Evolutionary conservation across 2,797 vertebrate genomes (phyloP).

Genomic region (Limnodromus scolopaceus): DNA sequence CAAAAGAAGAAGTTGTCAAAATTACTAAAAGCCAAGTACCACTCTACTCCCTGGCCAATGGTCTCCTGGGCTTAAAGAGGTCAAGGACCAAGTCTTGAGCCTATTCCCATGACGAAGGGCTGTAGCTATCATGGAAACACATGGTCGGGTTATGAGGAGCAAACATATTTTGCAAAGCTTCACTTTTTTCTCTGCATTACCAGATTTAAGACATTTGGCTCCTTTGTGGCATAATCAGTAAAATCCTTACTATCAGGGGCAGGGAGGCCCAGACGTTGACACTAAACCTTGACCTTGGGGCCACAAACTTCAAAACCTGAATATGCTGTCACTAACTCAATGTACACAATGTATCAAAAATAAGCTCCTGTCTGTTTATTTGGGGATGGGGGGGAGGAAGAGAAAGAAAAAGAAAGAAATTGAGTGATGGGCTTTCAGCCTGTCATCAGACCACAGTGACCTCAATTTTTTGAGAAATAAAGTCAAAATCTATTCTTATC

Average conservation of each 20-base stretch:
- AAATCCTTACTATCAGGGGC: not conserved
- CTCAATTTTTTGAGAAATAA: constrained; percentile 78
- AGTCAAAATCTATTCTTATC: constrained; percentile 74
- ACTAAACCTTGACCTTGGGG: constrained; percentile 70
- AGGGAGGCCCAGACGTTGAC: not conserved
- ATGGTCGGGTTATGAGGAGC: not conserved
- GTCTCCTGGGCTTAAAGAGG: not conserved
- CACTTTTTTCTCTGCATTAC: not conserved
- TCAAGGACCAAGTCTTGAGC: not conserved
- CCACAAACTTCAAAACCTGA: constrained; percentile 49
- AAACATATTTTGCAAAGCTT: not conserved
- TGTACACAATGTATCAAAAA: constrained; percentile 66
- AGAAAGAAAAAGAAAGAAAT: not conserved
- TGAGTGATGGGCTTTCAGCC: constrained; percentile 76
- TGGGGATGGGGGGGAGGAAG: not conserved
- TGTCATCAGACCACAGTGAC: constrained; percentile 68
- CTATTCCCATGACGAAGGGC: not conserved
- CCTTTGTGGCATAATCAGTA: not conserved
- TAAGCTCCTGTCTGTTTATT: not conserved
- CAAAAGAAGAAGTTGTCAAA: not conserved
- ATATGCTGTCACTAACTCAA: constrained; percentile 59
- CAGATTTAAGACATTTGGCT: not conserved
- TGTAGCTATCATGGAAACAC: not conserved
- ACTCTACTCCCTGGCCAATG: not conserved
- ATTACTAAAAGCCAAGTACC: not conserved